Conservation (phyloP, 2,888 invertebrate species). For the Helleia helle region DNA sequence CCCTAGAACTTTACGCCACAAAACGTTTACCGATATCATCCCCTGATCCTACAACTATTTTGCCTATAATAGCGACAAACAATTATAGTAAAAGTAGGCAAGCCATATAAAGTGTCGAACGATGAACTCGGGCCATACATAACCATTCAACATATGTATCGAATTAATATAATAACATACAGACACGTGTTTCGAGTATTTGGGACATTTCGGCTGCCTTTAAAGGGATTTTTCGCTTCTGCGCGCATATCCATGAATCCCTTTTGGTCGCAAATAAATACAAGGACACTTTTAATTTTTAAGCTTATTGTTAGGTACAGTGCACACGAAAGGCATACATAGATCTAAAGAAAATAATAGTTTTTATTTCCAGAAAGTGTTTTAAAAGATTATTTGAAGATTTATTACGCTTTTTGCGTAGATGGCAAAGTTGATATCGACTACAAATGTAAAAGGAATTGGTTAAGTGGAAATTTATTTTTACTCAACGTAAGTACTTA, state of each 20-base stretch:
- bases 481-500: too few species aligned
- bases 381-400: neutral
- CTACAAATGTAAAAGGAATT: too few species aligned
- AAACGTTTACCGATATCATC: too few species aligned
- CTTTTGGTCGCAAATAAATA: neutral
- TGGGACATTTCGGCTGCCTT: neutral
- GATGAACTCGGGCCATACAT: too few species aligned
- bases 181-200: constrained; percentile 1
- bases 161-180: neutral
- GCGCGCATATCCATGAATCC: neutral
- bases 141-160: neutral
- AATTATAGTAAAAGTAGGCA: too few species aligned
- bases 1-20: too few species aligned
- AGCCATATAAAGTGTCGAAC: too few species aligned
- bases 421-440: neutral
- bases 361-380: neutral
- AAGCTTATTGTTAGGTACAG: constrained; percentile 6
- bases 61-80: too few species aligned
- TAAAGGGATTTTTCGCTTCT: constrained; percentile 7
- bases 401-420: neutral
- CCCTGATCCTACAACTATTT: too few species aligned
- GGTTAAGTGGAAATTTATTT: too few species aligned
- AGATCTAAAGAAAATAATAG: too few species aligned
- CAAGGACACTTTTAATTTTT: constrained; percentile 6
- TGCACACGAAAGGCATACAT: neutral